Evolutionary conservation across 2,888 invertebrate species (phyloP).

Genomic region (Coronaproctus castanopsis): DNA sequence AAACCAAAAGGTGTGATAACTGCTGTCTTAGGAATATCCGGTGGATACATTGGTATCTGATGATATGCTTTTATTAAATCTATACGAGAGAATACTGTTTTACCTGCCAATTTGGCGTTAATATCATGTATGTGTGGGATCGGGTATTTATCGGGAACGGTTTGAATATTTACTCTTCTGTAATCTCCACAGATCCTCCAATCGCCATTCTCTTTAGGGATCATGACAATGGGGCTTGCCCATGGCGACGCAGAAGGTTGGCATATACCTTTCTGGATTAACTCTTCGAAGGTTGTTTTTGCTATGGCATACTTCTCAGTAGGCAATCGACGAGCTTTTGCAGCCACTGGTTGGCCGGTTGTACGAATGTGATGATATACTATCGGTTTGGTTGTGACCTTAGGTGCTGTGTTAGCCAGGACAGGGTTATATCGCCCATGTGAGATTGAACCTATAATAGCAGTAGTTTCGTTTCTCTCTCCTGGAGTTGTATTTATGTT

Average conservation of each 20-base stretch:
- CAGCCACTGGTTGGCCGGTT: constrained; percentile 23
- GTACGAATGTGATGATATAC: constrained; percentile 21
- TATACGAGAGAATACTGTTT: constrained; percentile 21
- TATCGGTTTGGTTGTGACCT: too few species aligned
- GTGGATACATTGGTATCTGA: constrained; percentile 24
- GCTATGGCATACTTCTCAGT: constrained; percentile 21
- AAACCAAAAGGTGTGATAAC: constrained; percentile 24
- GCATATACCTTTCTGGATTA: constrained; percentile 21
- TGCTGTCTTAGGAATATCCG: constrained; percentile 16
- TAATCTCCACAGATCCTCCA: constrained; percentile 27
- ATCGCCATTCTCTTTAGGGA: constrained; percentile 19
- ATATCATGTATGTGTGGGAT: constrained; percentile 24
- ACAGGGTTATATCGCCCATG: too few species aligned
- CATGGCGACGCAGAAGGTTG: constrained; percentile 23
- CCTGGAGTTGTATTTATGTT: too few species aligned
- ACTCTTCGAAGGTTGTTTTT: constrained; percentile 21
- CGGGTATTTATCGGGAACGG: constrained; percentile 24
- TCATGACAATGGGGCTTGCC: constrained; percentile 23
- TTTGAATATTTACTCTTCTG: constrained; percentile 23
- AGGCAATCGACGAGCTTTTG: constrained; percentile 21
- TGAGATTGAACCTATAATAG: too few species aligned
- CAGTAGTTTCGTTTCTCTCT: too few species aligned
- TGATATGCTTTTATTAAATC: constrained; percentile 25
- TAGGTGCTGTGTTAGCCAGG: too few species aligned
- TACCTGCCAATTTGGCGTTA: constrained; percentile 18